A percentile compares a stretch with the other conserved stretches of the same genome.
Evolutionary conservation across 37 sponge, comb jelly and placozoan genomes (phyloP).

Genomic region (Theonella swinhoei): DNA sequence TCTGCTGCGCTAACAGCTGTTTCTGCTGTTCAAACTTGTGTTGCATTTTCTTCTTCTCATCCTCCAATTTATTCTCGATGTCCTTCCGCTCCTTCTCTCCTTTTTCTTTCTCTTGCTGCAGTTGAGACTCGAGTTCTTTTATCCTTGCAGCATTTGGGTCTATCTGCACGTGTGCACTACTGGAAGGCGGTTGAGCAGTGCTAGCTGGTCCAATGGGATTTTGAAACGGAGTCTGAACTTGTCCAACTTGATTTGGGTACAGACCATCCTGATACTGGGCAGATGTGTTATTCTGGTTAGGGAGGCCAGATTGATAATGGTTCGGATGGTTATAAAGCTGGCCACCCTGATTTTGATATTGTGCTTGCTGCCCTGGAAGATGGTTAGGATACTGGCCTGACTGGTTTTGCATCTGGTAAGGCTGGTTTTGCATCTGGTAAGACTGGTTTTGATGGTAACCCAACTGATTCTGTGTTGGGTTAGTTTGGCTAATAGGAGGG

Average conservation of each 20-base stretch:
- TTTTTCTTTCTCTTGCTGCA: slow-evolving; percentile 7
- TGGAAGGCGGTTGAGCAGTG: too few species aligned
- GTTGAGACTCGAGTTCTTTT: background rate
- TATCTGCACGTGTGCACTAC: background rate
- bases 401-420: background rate
- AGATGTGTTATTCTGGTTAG: too few species aligned
- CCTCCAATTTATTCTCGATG: background rate
- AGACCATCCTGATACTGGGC: too few species aligned
- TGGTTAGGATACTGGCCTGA: too few species aligned
- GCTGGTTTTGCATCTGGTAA: background rate
- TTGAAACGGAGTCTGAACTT: background rate
- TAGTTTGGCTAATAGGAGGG: slow-evolving; percentile 7
- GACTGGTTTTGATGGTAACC: background rate
- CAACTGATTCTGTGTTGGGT: background rate
- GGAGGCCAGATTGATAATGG: too few species aligned
- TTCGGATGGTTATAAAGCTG: too few species aligned
- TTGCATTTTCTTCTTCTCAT: background rate
- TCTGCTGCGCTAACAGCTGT: slow-evolving; percentile 5
- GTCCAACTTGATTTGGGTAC: too few species aligned
- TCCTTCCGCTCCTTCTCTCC: background rate
- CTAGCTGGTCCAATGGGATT: background rate
- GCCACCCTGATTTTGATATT: too few species aligned
- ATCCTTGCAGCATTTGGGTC: background rate
- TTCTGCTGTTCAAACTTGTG: slow-evolving; percentile 30
- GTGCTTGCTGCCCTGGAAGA: too few species aligned